These are phyloP conservation scores for Cartodere bifasciata DNA, from an alignment of 2,888 invertebrate species.

Conservation along the genomic window DNA sequence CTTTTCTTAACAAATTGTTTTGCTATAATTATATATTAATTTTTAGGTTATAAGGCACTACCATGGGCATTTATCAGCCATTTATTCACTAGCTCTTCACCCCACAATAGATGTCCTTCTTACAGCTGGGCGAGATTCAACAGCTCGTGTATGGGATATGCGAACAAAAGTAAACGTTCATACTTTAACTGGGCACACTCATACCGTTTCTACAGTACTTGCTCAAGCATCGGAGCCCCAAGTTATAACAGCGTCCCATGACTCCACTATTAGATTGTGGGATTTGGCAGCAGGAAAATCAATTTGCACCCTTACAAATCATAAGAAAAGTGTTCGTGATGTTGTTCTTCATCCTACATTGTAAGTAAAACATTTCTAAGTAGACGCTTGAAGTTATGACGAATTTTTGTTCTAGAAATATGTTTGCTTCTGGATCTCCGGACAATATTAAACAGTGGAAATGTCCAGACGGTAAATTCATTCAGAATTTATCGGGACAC, in stretches of 20 bases:
- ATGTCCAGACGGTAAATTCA: conserved; percentile 93
- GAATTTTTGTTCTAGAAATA: conserved; percentile 44
- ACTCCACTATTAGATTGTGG: conserved; percentile 95
- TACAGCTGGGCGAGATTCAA: conserved; percentile 90
- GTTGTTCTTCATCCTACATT: conserved; percentile 64
- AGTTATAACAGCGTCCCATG: conserved; percentile 88
- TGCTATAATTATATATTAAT: conserved; percentile 7
- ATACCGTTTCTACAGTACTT: conserved; percentile 90
- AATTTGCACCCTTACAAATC: conserved; percentile 89
- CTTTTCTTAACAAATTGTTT: not conserved
- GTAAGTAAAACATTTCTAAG: too few relatives aligned
- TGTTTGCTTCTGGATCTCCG: conserved; percentile 96
- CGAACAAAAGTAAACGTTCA: conserved; percentile 97
- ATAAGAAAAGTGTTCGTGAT: conserved; percentile 88
- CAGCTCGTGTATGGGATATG: conserved; percentile 98
- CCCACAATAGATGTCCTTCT: conserved; percentile 90
- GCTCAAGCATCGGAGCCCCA: conserved; percentile 88
- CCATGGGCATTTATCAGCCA: conserved; percentile 96
- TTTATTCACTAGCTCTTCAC: conserved; percentile 86
- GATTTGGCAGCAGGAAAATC: conserved; percentile 94
- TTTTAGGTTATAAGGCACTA: conserved; percentile 86
- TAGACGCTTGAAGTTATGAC: too few relatives aligned
- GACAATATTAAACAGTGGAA: conserved; percentile 99
- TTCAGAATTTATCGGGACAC: conserved; percentile 93
- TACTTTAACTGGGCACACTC: conserved; percentile 89